phyloP scores from a whole-genome alignment of 2,888 invertebrate genomes.

The Trichopria drosophilae region DNA sequence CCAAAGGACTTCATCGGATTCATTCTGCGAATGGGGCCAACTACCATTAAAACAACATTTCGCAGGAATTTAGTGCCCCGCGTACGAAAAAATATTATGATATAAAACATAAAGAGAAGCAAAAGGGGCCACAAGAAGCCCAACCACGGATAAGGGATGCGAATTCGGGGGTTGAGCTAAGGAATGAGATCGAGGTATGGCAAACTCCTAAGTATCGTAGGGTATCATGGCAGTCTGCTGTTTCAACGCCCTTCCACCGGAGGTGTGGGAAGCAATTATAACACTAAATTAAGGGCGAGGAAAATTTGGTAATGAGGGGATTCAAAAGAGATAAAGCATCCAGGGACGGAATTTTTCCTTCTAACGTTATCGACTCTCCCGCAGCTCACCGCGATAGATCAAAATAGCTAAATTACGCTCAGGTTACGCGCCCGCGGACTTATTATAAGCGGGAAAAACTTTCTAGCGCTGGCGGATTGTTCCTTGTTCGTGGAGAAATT shows the following conservation, averaged over 20 bases:
- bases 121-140: slow-evolving; percentile 11
- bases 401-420: too few relatives aligned
- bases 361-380: background rate
- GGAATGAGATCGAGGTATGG: slow-evolving; percentile 26
- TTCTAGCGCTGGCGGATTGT: slow-evolving; percentile 11
- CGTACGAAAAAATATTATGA: slow-evolving; percentile 37
- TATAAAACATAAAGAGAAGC: slow-evolving; percentile 37
- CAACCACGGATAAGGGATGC: background rate
- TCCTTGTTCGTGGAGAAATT: slow-evolving; percentile 2
- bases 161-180: slow-evolving; percentile 6
- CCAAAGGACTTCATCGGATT: too few relatives aligned
- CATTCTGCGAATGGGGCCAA: too few relatives aligned
- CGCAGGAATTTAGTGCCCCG: slow-evolving; percentile 41
- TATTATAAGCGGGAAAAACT: background rate
- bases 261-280: slow-evolving; percentile 56
- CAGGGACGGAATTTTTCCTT: slow-evolving; percentile 16
- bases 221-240: slow-evolving; percentile 36
- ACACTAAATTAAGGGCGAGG: slow-evolving; percentile 56
- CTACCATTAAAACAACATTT: slow-evolving; percentile 39
- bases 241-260: slow-evolving; percentile 16
- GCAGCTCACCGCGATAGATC: too few relatives aligned
- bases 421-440: background rate
- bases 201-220: slow-evolving; percentile 42
- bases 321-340: slow-evolving; percentile 50
- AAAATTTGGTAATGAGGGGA: slow-evolving; percentile 58